These are phyloP conservation scores for Quadriops clusia DNA, from an alignment of 2,888 invertebrate genomes.

Conservation along the genomic window DNA sequence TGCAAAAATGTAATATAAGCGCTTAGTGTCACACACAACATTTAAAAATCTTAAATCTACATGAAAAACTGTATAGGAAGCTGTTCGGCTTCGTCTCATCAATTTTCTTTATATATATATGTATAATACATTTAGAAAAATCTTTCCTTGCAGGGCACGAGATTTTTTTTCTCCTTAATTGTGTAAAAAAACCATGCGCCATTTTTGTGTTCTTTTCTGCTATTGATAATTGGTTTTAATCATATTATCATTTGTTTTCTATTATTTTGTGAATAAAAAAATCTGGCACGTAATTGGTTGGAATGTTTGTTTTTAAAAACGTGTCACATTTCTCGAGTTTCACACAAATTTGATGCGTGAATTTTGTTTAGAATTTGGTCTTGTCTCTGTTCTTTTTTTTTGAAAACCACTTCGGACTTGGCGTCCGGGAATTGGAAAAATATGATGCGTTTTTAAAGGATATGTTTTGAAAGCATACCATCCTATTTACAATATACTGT, in stretches of 20 bases:
- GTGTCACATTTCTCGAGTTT: constrained; percentile 2
- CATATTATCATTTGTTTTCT: constrained; percentile 21
- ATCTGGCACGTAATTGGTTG: constrained; percentile 54
- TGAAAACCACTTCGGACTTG: background rate
- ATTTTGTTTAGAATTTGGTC: background rate
- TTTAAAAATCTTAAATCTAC: constrained; percentile 33
- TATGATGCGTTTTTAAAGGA: constrained; percentile 18
- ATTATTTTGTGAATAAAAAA: constrained; percentile 41
- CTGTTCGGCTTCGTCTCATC: constrained; percentile 20
- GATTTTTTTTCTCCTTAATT: constrained; percentile 11
- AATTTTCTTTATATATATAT: constrained; percentile 12
- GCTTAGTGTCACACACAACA: constrained; percentile 37
- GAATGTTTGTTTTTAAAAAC: constrained; percentile 42
- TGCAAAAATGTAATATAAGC: constrained; percentile 36
- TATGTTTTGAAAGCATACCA: constrained; percentile 28
- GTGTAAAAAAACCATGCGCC: constrained; percentile 2
- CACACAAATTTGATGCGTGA: background rate
- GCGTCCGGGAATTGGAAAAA: too few relatives aligned
- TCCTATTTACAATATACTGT: constrained; percentile 25
- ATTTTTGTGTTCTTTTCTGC: constrained; percentile 17
- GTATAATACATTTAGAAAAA: constrained; percentile 16
- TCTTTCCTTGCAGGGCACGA: constrained; percentile 15
- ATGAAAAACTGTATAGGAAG: constrained; percentile 21
- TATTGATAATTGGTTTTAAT: constrained; percentile 24
- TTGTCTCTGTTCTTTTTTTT: background rate